Base-by-base conservation (phyloP, 1,140 invertebrate species). In the Drosophila micromelanica region DNA sequence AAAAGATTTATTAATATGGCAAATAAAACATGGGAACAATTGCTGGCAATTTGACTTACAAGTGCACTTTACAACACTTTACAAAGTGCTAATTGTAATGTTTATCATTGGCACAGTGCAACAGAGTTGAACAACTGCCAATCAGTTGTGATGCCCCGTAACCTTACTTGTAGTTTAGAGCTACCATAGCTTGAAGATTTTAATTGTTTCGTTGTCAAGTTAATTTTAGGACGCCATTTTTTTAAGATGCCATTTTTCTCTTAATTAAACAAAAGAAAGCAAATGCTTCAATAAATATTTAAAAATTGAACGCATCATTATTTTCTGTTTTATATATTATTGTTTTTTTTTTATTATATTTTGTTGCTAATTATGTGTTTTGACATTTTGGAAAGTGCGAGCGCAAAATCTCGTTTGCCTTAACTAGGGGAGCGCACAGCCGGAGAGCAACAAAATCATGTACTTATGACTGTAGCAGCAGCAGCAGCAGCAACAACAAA, bases 331-430 rank as follows among this genome's bases (percentile, higher is more conserved):
- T n/a, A 15, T 43, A 23, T 51, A 37, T 13, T 59, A 17, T 65
- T 60, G 62, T 9, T 8, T 13, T 55, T 35, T 55, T 55, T 45
- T 45, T 12, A 48, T 49, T 81, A 57, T 72, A 43, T 32, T 49
- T 51, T 56, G 37, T 72, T 51, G 61, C 52, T 57, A 72, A 65
- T 65, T 51, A 46, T 65, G 52, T 72, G 62, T 52, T 67, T 72
- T 72, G 69, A 86, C 84, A 86, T 86, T 87, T 86, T 87, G 82
- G 82, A 86, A 87, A 86, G 82, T 87, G 73, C 27, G 64, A 64
- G 57, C 17, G 17, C 56, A 75, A 78, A 85, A 86, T 87, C 78
- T 86, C 61, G 82, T 86, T 86, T 86, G 72, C 82, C 82, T 86
- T 82, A 82, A 67, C 61, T 73, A 76, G 63, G 48, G 55, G 62